Evolutionary conservation across 2,113 vertebrate genomes (phyloP).

Genomic region (Ictidomys tridecemlineatus): DNA sequence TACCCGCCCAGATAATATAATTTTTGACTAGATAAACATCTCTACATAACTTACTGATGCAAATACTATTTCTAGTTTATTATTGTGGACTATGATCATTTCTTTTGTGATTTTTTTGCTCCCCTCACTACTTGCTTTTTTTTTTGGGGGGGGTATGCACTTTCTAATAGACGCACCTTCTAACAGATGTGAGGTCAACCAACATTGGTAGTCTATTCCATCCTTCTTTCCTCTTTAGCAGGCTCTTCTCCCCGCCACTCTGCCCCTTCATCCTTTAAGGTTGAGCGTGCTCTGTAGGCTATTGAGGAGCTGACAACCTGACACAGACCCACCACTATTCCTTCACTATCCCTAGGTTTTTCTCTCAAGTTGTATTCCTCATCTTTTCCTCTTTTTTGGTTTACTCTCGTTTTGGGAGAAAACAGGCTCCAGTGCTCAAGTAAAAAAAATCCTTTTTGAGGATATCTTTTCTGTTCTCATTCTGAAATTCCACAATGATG

Average conservation of each 20-base stretch:
- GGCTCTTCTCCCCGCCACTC: too few relatives aligned
- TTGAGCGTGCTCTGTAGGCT: neutral
- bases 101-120: slow-evolving; percentile 19
- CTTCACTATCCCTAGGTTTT: slow-evolving; percentile 3
- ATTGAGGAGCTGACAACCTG: neutral
- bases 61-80: slow-evolving; percentile 18
- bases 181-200: neutral
- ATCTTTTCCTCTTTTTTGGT: neutral
- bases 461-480: neutral
- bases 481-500: slow-evolving; percentile 18
- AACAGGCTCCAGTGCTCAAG: neutral
- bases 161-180: neutral
- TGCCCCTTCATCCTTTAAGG: neutral
- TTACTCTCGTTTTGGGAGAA: slow-evolving; percentile 35
- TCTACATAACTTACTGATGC: neutral
- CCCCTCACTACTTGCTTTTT: neutral
- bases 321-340: neutral
- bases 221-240: neutral
- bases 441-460: neutral
- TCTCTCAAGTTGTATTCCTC: neutral
- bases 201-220: neutral
- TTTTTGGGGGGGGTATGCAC: neutral
- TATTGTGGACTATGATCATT: neutral
- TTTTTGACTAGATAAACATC: slow-evolving; percentile 11
- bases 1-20: neutral